Evolutionary conservation across 2,888 invertebrate genomes (phyloP).

Genomic region (Morpho achilles): DNA sequence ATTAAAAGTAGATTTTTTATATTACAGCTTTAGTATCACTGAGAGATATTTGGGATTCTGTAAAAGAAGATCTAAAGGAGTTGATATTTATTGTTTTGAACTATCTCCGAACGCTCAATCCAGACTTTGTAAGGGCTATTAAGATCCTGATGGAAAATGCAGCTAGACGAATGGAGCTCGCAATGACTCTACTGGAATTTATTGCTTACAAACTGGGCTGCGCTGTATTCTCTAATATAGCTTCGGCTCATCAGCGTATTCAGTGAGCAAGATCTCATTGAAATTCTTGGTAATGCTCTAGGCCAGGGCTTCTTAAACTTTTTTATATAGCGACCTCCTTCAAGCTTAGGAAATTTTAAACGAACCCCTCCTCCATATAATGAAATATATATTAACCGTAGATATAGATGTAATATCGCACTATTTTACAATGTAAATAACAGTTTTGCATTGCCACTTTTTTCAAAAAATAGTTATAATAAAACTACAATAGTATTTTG

Average conservation of each 20-base stretch:
- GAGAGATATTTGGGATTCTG: slow-evolving; percentile 50
- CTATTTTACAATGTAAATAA: no score
- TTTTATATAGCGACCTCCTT: no score
- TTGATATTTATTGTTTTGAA: slow-evolving; percentile 57
- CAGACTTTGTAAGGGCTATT: slow-evolving; percentile 49
- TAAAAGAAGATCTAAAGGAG: slow-evolving; percentile 51
- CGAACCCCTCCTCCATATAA: no score
- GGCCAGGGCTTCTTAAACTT: no score
- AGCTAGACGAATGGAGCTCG: slow-evolving; percentile 46
- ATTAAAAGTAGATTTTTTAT: background rate
- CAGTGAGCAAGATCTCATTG: no score
- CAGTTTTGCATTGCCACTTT: no score
- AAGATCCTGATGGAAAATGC: slow-evolving; percentile 51
- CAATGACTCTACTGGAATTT: slow-evolving; percentile 54
- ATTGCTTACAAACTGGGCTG: slow-evolving; percentile 50
- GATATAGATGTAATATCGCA: no score
- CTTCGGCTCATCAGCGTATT: slow-evolving; percentile 31
- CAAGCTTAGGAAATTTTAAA: no score
- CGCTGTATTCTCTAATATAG: slow-evolving; percentile 50
- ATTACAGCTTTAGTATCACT: slow-evolving; percentile 52
- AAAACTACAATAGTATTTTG: no score
- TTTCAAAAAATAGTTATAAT: no score
- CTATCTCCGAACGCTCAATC: slow-evolving; percentile 47
- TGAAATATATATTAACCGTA: no score
- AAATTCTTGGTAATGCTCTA: no score